Conservation (phyloP, 2,888 invertebrate genomes). For the Ligdia adustata region DNA sequence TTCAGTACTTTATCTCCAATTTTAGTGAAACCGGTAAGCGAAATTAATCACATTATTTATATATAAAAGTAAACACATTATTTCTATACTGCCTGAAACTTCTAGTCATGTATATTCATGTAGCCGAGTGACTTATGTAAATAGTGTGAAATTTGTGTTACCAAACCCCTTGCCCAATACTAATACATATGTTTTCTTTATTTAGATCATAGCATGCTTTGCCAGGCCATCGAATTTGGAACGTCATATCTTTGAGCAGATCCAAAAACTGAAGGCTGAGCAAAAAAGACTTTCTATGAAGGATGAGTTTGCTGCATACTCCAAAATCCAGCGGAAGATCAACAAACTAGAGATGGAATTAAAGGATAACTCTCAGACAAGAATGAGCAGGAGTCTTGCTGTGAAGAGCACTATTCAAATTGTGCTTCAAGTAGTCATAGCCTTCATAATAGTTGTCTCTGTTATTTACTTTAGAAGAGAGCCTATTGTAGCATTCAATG, state of each 20-base stretch:
- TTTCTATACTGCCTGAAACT: too few relatives aligned
- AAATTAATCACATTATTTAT: too few relatives aligned
- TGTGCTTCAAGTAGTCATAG: slow-evolving; percentile 59
- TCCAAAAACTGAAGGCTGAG: slow-evolving; percentile 68
- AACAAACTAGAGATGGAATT: slow-evolving; percentile 77
- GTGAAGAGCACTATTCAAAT: slow-evolving; percentile 67
- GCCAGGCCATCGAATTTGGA: slow-evolving; percentile 73
- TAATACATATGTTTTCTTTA: too few relatives aligned
- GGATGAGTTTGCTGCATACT: slow-evolving; percentile 84
- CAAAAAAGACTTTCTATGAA: slow-evolving; percentile 81
- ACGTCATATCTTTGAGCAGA: slow-evolving; percentile 62
- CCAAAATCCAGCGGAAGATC: slow-evolving; percentile 84
- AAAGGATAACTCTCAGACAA: slow-evolving; percentile 65
- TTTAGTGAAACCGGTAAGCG: slow-evolving; percentile 79
- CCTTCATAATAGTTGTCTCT: slow-evolving; percentile 60
- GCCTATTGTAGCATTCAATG: slow-evolving; percentile 69
- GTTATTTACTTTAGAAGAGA: slow-evolving; percentile 72
- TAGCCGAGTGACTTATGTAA: too few relatives aligned
- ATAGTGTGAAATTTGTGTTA: too few relatives aligned
- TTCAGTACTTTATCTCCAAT: slow-evolving; percentile 72
- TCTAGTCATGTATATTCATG: too few relatives aligned
- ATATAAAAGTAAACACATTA: too few relatives aligned
- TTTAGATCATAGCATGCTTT: slow-evolving; percentile 79
- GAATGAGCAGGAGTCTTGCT: slow-evolving; percentile 66
- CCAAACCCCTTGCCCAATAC: too few relatives aligned